These are phyloP conservation scores for Eupithecia centaureata DNA, from an alignment of 2,888 invertebrate genomes.

Conservation along the genomic window DNA sequence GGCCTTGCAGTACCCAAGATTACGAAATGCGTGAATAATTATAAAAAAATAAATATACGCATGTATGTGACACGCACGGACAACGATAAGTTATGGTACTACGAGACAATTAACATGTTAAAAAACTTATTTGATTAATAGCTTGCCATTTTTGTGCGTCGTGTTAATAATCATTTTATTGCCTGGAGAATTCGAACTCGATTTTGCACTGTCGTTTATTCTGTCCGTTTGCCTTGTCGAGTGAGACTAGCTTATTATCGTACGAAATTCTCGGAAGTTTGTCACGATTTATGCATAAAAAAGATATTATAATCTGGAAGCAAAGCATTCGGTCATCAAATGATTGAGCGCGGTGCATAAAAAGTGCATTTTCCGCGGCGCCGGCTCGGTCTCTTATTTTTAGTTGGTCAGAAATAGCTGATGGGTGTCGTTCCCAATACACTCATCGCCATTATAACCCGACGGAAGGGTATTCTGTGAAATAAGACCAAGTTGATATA, in stretches of 20 bases:
- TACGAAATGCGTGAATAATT: slow-evolving; percentile 44
- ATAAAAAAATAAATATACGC: slow-evolving; percentile 33
- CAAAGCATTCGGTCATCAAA: slow-evolving; percentile 41
- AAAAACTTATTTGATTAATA: slow-evolving; percentile 27
- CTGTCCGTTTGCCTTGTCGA: background rate
- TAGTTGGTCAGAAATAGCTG: slow-evolving; percentile 69
- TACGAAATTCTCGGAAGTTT: slow-evolving; percentile 14
- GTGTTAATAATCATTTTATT: slow-evolving; percentile 25
- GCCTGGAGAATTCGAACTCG: slow-evolving; percentile 16
- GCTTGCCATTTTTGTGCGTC: slow-evolving; percentile 16
- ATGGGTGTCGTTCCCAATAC: slow-evolving; percentile 65
- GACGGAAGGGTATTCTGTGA: slow-evolving; percentile 44
- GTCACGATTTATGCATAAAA: slow-evolving; percentile 29
- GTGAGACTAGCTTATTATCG: background rate
- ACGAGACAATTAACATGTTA: slow-evolving; percentile 27
- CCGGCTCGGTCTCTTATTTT: slow-evolving; percentile 67
- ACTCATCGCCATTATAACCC: slow-evolving; percentile 56
- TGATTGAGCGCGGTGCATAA: slow-evolving; percentile 71
- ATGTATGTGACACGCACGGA: slow-evolving; percentile 44
- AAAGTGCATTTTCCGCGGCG: slow-evolving; percentile 66
- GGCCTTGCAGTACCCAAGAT: slow-evolving; percentile 48
- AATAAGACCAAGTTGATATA: slow-evolving; percentile 34
- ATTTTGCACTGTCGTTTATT: background rate
- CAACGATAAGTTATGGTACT: slow-evolving; percentile 31
- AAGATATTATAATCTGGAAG: slow-evolving; percentile 16